Conservation (phyloP, 2,888 invertebrate species). For the Odontothrips loti region DNA sequence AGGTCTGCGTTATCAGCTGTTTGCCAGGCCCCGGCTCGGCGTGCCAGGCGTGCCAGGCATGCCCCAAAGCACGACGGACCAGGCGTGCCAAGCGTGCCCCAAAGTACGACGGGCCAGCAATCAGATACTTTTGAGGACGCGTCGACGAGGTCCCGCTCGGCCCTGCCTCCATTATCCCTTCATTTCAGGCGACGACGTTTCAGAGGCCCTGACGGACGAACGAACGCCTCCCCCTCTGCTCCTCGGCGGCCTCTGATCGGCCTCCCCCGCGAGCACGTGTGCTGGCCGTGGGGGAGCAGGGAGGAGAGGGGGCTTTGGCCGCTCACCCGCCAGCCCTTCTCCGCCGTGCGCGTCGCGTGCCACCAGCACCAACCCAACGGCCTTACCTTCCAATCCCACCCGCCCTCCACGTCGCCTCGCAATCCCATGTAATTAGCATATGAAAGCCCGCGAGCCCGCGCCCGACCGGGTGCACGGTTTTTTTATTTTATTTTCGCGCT, state of each 20-base stretch:
- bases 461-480: not conserved
- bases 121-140: not conserved
- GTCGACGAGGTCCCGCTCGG: too few species aligned
- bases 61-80: not conserved
- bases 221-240: too few species aligned
- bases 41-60: not conserved
- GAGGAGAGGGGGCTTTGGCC: not conserved
- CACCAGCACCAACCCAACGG: not conserved
- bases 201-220: too few species aligned
- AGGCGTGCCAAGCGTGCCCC: not conserved
- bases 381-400: not conserved
- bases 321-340: not conserved
- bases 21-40: not conserved
- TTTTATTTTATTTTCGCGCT: not conserved
- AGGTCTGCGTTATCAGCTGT: constrained; percentile 1
- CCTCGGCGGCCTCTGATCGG: too few species aligned
- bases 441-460: not conserved
- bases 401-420: not conserved
- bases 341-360: not conserved
- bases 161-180: too few species aligned
- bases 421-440: constrained; percentile 13
- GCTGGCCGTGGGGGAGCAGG: not conserved
- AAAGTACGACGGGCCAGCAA: not conserved
- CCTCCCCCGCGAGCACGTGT: too few species aligned
- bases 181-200: not conserved